phyloP scores from a whole-genome alignment of 2,113 vertebrate species.

The Gopherus flavomarginatus region DNA sequence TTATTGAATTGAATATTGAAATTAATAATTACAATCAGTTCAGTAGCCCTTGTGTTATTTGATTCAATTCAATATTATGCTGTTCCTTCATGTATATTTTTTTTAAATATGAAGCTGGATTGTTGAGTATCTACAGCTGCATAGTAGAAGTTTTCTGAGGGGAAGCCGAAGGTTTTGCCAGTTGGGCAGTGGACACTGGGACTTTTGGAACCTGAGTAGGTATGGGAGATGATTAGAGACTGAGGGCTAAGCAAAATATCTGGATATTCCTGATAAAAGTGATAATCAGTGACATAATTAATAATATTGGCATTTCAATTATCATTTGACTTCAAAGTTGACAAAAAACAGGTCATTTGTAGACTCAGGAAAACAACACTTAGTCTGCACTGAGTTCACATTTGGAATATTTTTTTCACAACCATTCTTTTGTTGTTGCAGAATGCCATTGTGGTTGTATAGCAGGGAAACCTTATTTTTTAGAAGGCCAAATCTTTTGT shows the following conservation, averaged over 20 bases:
- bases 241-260: neutral
- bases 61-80: neutral
- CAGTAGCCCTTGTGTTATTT: neutral
- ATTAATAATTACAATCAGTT: conserved; percentile 3
- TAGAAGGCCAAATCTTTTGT: neutral
- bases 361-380: neutral
- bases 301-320: neutral
- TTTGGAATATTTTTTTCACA: neutral
- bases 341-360: accelerated
- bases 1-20: conserved; percentile 13
- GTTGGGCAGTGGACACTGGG: accelerated
- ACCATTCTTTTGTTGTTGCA: accelerated
- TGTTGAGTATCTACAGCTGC: neutral
- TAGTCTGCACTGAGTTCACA: accelerated
- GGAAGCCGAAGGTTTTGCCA: neutral
- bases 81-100: conserved; percentile 19
- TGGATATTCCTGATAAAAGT: neutral
- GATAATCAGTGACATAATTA: neutral
- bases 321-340: neutral
- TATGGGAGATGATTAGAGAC: neutral
- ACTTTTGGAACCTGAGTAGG: neutral
- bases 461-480: neutral
- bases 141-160: neutral
- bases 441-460: neutral
- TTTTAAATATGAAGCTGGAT: neutral